phyloP scores from a whole-genome alignment of 2,797 vertebrate species.

The Gadopsis marmoratus region DNA sequence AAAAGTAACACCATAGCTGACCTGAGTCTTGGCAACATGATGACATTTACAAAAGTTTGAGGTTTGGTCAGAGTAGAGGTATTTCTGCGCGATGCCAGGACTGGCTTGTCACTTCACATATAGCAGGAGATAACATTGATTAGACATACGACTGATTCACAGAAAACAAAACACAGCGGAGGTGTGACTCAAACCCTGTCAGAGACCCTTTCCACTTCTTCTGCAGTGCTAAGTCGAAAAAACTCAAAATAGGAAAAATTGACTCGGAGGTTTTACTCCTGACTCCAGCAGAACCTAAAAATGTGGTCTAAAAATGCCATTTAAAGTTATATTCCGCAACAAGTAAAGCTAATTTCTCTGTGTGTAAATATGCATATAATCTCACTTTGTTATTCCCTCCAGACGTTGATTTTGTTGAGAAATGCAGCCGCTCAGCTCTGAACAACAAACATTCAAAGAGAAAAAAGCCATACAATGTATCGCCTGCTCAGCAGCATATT shows the following conservation, averaged over 20 bases:
- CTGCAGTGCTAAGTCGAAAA: not conserved
- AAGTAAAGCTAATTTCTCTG: constrained; percentile 36
- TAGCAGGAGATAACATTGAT: constrained; percentile 28
- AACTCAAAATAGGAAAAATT: constrained; percentile 25
- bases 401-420: constrained; percentile 34
- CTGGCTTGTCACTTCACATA: constrained; percentile 63
- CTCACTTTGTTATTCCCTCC: constrained; percentile 41
- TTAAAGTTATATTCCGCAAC: constrained; percentile 47
- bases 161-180: constrained; percentile 50
- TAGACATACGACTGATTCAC: constrained; percentile 45
- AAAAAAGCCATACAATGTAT: constrained; percentile 32
- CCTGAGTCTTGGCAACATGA: constrained; percentile 30
- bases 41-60: constrained; percentile 30
- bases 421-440: constrained; percentile 31
- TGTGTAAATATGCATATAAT: constrained; percentile 50
- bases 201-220: constrained; percentile 18
- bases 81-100: constrained; percentile 64
- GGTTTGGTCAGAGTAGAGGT: constrained; percentile 45
- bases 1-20: constrained; percentile 24
- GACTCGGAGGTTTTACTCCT: constrained; percentile 6
- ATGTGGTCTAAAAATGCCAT: constrained; percentile 38
- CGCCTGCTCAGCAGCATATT: constrained; percentile 34
- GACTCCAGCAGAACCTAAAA: constrained; percentile 25
- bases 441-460: constrained; percentile 41
- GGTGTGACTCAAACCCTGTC: constrained; percentile 54